Percentiles rank a stretch among this genome's conserved stretches.
Conservation (phyloP, 2,888 invertebrate genomes). For the Stramonita haemastoma region DNA sequence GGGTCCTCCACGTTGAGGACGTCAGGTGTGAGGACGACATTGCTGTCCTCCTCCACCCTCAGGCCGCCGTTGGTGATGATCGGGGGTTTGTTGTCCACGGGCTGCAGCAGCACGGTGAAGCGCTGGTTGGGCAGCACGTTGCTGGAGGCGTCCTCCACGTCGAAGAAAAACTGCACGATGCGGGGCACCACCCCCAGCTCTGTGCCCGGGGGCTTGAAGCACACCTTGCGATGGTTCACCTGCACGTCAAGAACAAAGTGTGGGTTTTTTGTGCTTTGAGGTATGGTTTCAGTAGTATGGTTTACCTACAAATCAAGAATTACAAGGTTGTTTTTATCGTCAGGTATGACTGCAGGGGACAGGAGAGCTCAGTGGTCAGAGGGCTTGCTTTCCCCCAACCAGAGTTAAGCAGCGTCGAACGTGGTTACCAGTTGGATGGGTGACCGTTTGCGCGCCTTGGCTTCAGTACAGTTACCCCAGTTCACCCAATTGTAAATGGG, state of each 20-base stretch:
- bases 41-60: constrained; percentile 69
- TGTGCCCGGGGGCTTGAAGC: constrained; percentile 72
- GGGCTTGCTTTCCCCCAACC: too few species aligned
- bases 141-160: constrained; percentile 72
- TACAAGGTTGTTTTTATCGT: too few species aligned
- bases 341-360: too few species aligned
- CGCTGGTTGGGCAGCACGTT: constrained; percentile 71
- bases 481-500: too few species aligned
- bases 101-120: constrained; percentile 72
- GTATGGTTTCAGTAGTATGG: too few species aligned
- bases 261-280: too few species aligned
- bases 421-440: too few species aligned
- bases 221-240: constrained; percentile 75
- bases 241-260: constrained; percentile 48
- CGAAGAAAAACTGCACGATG: constrained; percentile 73
- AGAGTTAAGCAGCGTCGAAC: too few species aligned
- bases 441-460: too few species aligned
- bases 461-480: too few species aligned
- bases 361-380: too few species aligned
- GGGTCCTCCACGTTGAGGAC: constrained; percentile 72
- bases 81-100: constrained; percentile 76
- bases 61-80: constrained; percentile 69
- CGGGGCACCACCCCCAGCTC: constrained; percentile 75
- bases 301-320: too few species aligned
- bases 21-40: constrained; percentile 64